Evolutionary conservation across 2,797 vertebrate genomes (phyloP), one percentile per base, ranked within the genome.

Genomic region (Zenarchopterus dispar): DNA sequence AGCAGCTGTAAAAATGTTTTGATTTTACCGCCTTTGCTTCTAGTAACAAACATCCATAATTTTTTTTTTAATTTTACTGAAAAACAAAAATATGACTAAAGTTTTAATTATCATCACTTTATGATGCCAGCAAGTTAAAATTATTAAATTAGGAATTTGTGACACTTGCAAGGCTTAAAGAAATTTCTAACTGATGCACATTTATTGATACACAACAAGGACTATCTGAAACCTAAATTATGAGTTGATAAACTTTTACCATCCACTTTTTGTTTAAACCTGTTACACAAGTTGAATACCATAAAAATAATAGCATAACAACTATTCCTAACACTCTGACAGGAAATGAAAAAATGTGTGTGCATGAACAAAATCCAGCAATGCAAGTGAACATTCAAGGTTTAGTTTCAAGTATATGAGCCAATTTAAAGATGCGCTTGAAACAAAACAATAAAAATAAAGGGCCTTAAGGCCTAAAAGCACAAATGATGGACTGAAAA

Each of bases 401-500:
- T 6, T 28, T 67, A 16, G 16, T 59, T 23, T 65, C 28, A 45
- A 15, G 3, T 43, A 5, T 55, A 5, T 69, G 53, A 75, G 36
- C 56, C 0, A 10, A 54, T 63, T 44, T 16, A 56, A 52, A 73
- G 19, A 41, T 60, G 71, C 8, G 36, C 71, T 2, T 1, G 24
- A 42, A 31, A 44, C 4, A 70, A 36, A 73, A 36, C 0, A 17
- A 0, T 21, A 45, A 2, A 68, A 36, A 75, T 26, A 0, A 15
- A 0, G n/a, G 18, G 11, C 6, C 2, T 58, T 19, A 28, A 50
- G 50, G 8, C 56, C 19, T 5, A 53, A 68, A 43, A 16, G 22
- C 26, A 69, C 54, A 75, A 55, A 64, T 61, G 16, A 61, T 62
- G 65, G 73, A 36, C 33, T 61, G 36, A 71, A 36, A 45, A 44